phyloP scores from a whole-genome alignment of 2,113 vertebrate genomes.

The Larimichthys polyactis region DNA sequence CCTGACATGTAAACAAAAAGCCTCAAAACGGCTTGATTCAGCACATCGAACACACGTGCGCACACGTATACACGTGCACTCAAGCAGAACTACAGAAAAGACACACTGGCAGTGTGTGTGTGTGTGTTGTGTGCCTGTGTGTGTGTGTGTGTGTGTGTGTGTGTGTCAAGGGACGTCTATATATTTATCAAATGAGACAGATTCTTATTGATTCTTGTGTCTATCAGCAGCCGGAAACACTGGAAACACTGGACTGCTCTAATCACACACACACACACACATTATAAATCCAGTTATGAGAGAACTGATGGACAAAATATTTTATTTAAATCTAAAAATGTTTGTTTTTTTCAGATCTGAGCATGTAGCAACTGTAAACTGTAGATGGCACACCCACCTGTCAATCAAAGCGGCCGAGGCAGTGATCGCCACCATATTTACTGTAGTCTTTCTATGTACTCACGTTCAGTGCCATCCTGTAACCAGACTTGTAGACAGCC shows the following conservation, averaged over 20 bases:
- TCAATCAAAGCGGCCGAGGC: too few species aligned
- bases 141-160: conserved; percentile 17
- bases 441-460: too few species aligned
- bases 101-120: neutral
- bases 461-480: too few species aligned
- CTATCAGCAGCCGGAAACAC: conserved; percentile 84
- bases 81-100: neutral
- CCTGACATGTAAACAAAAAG: conserved; percentile 91
- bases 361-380: too few species aligned
- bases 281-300: neutral
- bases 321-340: too few species aligned
- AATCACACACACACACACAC: conserved; percentile 10
- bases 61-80: neutral
- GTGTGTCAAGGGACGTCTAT: conserved; percentile 82
- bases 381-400: too few species aligned
- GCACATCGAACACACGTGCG: conserved; percentile 77
- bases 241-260: conserved; percentile 7
- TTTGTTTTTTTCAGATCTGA: too few species aligned
- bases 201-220: conserved; percentile 93
- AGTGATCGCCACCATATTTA: too few species aligned
- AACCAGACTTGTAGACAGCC: too few species aligned
- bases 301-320: neutral
- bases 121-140: neutral
- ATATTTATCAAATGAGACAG: conserved; percentile 94
- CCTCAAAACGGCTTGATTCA: conserved; percentile 90